Evolutionary conservation across 1,140 invertebrate genomes (phyloP), one percentile per base, ranked within the genome.

Genomic region (Sarcophaga bullata): DNA sequence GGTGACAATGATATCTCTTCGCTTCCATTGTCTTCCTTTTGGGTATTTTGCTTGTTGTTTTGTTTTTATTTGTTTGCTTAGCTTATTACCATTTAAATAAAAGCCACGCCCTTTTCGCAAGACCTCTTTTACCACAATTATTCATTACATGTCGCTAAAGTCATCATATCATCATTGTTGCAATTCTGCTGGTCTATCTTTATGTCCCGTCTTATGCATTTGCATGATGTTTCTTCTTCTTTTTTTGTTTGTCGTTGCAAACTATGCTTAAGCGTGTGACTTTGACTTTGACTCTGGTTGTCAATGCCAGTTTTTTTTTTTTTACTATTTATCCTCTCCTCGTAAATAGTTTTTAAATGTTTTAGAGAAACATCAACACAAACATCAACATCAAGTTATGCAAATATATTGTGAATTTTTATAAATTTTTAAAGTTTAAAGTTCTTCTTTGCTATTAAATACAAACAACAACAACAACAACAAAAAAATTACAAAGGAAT

Each of bases 91-190:
- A 78, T 52, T 50, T 50, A 49, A 68, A 50, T 19, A 25, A 25
- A n/a, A 50, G 49, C 75, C 75, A 78, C 75, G 75, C 75, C 75
- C 75, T 78, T 78, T 78, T 19, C 54, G 17, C 17, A 72, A 50
- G 75, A 78, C 75, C 75, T 78, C 75, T 78, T 78, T 37, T 78
- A 50, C 75, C 75, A 78, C 75, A 78, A 78, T 50, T 78, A 78
- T 78, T 78, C 75, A 78, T 78, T 78, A 78, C 50, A 78, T 78
- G 75, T 52, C 62, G 15, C 19, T 58, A 58, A 58, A 17, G 73
- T 48, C 46, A 76, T 13, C 48, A 76, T 52, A 15, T 68, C n/a
- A 52, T 52, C 13, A 13, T 9, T 52, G 8, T 52, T 0, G 48
- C 50, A n/a, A 52, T n/a, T 78, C 75, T 78, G 19, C 19, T 52